Conservation (phyloP, 2,797 vertebrate genomes). For the Falco biarmicus region DNA sequence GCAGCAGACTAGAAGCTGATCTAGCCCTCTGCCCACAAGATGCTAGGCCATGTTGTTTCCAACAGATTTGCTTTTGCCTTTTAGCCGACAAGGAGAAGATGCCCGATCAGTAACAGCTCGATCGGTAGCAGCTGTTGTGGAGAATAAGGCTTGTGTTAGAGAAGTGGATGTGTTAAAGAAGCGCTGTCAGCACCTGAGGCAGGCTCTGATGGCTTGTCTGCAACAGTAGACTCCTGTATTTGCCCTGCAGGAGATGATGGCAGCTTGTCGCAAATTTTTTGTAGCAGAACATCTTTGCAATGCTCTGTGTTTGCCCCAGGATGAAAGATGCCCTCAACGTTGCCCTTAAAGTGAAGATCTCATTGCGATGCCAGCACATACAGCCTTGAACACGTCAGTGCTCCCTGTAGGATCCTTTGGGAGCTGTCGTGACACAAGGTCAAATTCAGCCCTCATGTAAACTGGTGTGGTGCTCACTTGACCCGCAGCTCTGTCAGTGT, state of each 20-base stretch:
- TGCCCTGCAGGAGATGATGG: constrained; percentile 42
- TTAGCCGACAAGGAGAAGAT: constrained; percentile 30
- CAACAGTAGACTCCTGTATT: constrained; percentile 53
- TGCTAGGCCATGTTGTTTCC: background rate
- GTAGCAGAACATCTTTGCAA: constrained; percentile 34
- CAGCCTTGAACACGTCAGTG: background rate
- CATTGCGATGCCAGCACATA: background rate
- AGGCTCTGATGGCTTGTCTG: constrained; percentile 58
- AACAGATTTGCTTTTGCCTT: constrained; percentile 51
- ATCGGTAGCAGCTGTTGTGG: constrained; percentile 65
- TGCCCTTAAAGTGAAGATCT: constrained; percentile 34
- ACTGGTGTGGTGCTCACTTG: background rate
- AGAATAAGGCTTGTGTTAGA: constrained; percentile 59
- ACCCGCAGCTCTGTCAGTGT: background rate
- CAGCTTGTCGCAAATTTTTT: constrained; percentile 66
- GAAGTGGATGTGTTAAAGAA: constrained; percentile 63
- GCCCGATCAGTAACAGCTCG: constrained; percentile 27
- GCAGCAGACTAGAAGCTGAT: background rate
- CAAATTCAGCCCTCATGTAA: background rate
- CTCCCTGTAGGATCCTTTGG: background rate
- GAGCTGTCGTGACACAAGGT: background rate
- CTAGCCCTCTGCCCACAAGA: background rate
- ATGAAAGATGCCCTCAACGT: constrained; percentile 20
- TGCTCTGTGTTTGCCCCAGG: constrained; percentile 42
- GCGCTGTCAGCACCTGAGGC: constrained; percentile 69